Base-by-base conservation (phyloP, 2,888 invertebrate species). In the Thymelicus sylvestris region DNA sequence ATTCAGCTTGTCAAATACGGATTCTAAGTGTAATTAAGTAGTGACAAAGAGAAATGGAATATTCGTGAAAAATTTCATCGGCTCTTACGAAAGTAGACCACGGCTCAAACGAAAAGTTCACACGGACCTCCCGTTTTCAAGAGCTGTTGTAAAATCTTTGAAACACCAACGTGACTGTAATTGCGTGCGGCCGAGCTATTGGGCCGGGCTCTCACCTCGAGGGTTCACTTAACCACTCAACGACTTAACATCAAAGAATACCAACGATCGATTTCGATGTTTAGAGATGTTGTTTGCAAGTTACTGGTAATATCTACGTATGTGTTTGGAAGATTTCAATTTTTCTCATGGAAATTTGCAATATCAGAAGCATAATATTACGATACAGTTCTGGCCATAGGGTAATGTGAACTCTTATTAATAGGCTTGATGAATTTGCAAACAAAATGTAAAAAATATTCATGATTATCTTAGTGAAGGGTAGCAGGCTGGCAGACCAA, bases 141-240 rank as follows among this genome's bases (percentile, higher is more conserved):
- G 86, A 74, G 78, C 80, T 81, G 79, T 82, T 82, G 78, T 71
- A 80, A 79, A 81, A 81, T 83, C 86, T 86, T 85, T 83, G 84
- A 81, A 81, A 83, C 82, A 84, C 82, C 84, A 83, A 81, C 83
- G 81, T 80, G 79, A 82, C 77, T 79, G 86, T 88, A 88, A 88
- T 88, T 86, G 84, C 81, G 83, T 82, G 79, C 80, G 78, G 77
- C 81, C 81, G 78, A 79, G 79, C 80, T 81, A 85, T 81, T 82
- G 85, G 84, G 84, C 84, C 82, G 79, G 77, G 77, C 80, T 76
- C 84, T 83, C 77, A 76, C 73, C 80, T 82, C 78, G 77, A 89
- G 88, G 73, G 80, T 83, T 86, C 88, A 87, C 90, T 91, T 88
- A 87, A 85, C 83, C 80, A 86, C 87, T 91, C 80, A 74, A 85